Conservation (phyloP, 2,113 vertebrate genomes). For the Ophthalmolycus amberensis region DNA sequence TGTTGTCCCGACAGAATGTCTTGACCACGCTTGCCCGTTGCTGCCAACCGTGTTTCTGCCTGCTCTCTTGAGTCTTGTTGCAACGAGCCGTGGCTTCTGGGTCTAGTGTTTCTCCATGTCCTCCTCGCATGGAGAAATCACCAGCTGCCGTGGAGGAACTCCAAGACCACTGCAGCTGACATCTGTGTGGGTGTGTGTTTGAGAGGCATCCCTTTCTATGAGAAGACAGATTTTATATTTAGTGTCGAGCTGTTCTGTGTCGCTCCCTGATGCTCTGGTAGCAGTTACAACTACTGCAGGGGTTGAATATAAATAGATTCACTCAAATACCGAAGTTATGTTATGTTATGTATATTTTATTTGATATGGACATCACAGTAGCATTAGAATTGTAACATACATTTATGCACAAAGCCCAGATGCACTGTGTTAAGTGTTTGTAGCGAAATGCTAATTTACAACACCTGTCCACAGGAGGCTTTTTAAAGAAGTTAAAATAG, state of each 20-base stretch:
- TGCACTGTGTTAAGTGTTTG: too few relatives aligned
- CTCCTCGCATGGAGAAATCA: conserved; percentile 41
- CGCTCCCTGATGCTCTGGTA: background rate
- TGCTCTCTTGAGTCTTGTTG: conserved; percentile 46
- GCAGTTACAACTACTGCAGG: background rate
- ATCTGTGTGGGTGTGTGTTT: conserved; percentile 11
- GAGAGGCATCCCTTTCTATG: background rate
- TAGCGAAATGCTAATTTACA: too few relatives aligned
- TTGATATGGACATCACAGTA: too few relatives aligned
- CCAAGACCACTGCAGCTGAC: conserved; percentile 6
- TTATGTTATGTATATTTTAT: too few relatives aligned
- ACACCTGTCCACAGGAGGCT: too few relatives aligned
- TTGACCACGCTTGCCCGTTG: conserved; percentile 46
- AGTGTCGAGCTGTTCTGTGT: background rate
- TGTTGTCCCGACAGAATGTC: conserved; percentile 63
- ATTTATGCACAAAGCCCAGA: too few relatives aligned
- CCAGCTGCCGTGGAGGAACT: background rate
- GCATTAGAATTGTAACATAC: too few relatives aligned
- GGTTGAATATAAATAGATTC: background rate
- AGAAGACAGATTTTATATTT: background rate
- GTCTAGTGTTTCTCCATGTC: conserved; percentile 47
- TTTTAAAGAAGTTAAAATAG: too few relatives aligned
- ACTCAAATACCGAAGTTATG: background rate
- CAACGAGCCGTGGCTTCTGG: conserved; percentile 51
- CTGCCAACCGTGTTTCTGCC: conserved; percentile 12